phyloP scores from a whole-genome alignment of 2,113 vertebrate species.

The Suricata suricatta region DNA sequence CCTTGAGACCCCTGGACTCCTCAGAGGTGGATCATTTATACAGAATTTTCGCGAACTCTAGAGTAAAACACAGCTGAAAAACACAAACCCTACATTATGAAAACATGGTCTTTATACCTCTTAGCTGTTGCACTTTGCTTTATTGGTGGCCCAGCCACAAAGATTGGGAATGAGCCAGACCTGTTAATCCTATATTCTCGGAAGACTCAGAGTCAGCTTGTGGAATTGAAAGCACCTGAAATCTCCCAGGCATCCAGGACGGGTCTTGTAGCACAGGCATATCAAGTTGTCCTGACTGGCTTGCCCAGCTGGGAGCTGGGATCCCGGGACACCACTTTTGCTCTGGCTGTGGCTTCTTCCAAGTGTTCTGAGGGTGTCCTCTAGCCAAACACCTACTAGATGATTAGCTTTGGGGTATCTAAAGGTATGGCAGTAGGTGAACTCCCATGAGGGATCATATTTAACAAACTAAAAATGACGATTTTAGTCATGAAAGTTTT shows the following conservation, averaged over 20 bases:
- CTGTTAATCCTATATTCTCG: conserved; percentile 56
- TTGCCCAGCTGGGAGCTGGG: conserved; percentile 44
- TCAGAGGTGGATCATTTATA: neutral
- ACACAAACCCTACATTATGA: neutral
- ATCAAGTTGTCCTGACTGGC: conserved; percentile 63
- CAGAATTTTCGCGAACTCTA: neutral
- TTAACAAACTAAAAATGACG: conserved; percentile 19
- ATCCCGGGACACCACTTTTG: conserved; percentile 2
- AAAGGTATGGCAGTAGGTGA: neutral
- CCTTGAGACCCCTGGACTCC: neutral
- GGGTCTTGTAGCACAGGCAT: neutral
- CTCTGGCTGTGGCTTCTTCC: conserved; percentile 28
- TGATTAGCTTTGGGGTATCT: neutral
- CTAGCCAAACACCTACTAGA: neutral
- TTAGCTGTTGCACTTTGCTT: neutral
- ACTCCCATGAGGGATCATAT: neutral
- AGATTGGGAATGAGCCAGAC: conserved; percentile 21
- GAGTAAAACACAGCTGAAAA: neutral
- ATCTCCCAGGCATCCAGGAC: conserved; percentile 61
- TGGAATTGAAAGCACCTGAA: conserved; percentile 69
- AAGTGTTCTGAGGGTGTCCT: conserved; percentile 27
- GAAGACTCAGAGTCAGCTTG: neutral
- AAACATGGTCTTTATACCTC: neutral
- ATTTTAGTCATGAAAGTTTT: conserved; percentile 39
- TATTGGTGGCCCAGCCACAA: neutral